A percentile compares a stretch with the other conserved stretches of the same genome.
phyloP scores from a whole-genome alignment of 2,113 vertebrate species.

The Sinocyclocheilus grahami region DNA sequence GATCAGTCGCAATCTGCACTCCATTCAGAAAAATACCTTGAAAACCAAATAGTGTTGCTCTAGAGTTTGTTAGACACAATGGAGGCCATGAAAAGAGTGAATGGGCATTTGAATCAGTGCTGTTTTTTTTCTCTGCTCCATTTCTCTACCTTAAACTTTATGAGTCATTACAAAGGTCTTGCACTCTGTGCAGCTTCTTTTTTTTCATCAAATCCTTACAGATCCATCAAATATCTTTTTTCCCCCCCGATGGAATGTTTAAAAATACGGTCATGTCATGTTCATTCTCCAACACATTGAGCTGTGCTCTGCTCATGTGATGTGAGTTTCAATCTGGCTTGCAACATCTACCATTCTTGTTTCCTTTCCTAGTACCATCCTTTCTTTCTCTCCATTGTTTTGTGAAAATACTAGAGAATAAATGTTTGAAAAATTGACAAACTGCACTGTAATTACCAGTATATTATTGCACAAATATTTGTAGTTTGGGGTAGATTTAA shows the following conservation, averaged over 20 bases:
- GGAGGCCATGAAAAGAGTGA: slow-evolving; percentile 63
- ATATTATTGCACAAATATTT: too few relatives aligned
- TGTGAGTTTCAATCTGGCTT: too few relatives aligned
- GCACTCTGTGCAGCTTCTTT: background rate
- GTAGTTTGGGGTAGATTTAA: too few relatives aligned
- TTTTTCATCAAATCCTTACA: slow-evolving; percentile 36
- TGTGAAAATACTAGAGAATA: too few relatives aligned
- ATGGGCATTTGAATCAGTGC: slow-evolving; percentile 62
- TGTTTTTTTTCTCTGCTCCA: slow-evolving; percentile 45
- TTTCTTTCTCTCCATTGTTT: too few relatives aligned
- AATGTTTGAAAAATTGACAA: too few relatives aligned
- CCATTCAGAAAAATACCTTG: slow-evolving; percentile 70
- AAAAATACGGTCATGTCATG: background rate
- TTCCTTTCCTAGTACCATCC: too few relatives aligned
- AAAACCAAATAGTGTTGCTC: slow-evolving; percentile 62
- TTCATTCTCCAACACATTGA: background rate
- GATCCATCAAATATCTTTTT: background rate
- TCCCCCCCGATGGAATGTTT: background rate
- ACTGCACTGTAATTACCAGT: too few relatives aligned
- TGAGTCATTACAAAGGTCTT: slow-evolving; percentile 36
- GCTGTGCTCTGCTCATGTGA: too few relatives aligned
- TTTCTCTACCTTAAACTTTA: slow-evolving; percentile 27
- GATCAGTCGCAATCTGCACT: slow-evolving; percentile 59
- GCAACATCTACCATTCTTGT: too few relatives aligned
- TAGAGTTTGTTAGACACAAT: slow-evolving; percentile 67